Base-by-base conservation (phyloP, 1,140 invertebrate species). In the Coenobita brevimanus region DNA sequence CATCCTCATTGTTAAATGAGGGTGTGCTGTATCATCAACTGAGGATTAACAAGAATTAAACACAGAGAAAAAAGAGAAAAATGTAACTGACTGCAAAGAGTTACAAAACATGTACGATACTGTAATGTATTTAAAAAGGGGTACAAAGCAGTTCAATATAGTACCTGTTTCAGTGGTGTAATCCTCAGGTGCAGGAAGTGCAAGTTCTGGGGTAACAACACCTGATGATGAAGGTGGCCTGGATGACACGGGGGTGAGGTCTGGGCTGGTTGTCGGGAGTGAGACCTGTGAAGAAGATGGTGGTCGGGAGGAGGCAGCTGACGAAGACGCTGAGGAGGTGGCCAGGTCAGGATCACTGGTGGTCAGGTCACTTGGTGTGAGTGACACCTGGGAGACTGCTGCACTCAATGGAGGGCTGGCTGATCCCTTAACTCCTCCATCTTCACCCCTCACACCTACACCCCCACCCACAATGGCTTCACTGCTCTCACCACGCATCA, bases 401-500 rank as follows among this genome's bases (percentile, higher is more conserved):
- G 89, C 78, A 46, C 89, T 89, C 24, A 89, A 71, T n/a, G 89
- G 84, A 3, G 89, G 89, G 41, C 88, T 84, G 41, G 43, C 73
- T 1, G 82, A 21, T n/a, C 64, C 57, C 6, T 17, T 17, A 17
- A n/a, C 36, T 3, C 38, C 60, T 54, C 69, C 30, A 6, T 75
- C 79, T 10, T 82, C 79, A 41, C 43, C 57, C 24, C 27, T 36
- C 15, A 64, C 15, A 21, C 57, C 83, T 24, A 30, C 15, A 1
- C 62, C 24, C 4, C 85, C 88, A 69, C 75, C 75, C 57, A 89
- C 54, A n/a, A 80, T 84, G 76, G 64, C 82, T 84, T 83, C 82
- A 57, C 60, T 64, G 43, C 79, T 84, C 73, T 76, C 71, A 33
- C 79, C 80, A 38, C 80, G 82, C 87, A 89, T 82, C 60, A 83